Conservation (phyloP, 2,113 vertebrate species). For the Nerophis lumbriciformis region DNA sequence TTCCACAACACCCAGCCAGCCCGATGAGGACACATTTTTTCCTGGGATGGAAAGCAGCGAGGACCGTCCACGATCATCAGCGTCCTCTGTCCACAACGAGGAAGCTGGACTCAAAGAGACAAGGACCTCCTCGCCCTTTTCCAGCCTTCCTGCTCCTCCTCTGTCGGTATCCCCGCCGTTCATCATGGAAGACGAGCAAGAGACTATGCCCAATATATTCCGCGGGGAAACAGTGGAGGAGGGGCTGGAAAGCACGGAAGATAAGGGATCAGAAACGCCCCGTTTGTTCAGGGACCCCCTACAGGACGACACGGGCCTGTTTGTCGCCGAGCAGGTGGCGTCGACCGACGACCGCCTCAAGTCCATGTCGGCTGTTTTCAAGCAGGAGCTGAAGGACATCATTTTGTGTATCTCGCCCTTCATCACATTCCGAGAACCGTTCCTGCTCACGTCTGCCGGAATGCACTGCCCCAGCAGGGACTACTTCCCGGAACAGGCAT, state of each 20-base stretch:
- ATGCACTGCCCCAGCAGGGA: conserved; percentile 89
- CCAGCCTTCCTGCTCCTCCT: conserved; percentile 23
- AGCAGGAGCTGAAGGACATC: conserved; percentile 92
- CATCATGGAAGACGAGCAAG: conserved; percentile 69
- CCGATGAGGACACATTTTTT: conserved; percentile 58
- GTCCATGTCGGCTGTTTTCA: conserved; percentile 83
- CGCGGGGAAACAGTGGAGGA: conserved; percentile 8
- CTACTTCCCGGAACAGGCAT: conserved; percentile 88
- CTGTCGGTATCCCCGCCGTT: conserved; percentile 69
- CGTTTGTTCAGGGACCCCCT: conserved; percentile 88
- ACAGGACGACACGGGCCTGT: conserved; percentile 91
- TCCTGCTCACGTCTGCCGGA: conserved; percentile 82
- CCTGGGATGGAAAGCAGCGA: conserved; percentile 45
- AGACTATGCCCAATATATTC: conserved; percentile 37
- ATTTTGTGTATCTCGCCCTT: conserved; percentile 94
- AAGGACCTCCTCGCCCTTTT: conserved; percentile 49
- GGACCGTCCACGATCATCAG: conserved; percentile 11
- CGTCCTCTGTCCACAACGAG: conserved; percentile 10
- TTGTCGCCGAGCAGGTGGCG: conserved; percentile 82
- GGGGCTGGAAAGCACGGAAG: conserved; percentile 37
- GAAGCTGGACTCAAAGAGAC: conserved; percentile 20
- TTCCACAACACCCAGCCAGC: conserved; percentile 49
- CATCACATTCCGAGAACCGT: conserved; percentile 87
- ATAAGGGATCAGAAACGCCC: conserved; percentile 71
- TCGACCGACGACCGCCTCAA: conserved; percentile 89